A percentile compares a stretch with the other conserved stretches of the same genome.
Conservation (phyloP, 2,797 vertebrate species). For the Eremophila alpestris region DNA sequence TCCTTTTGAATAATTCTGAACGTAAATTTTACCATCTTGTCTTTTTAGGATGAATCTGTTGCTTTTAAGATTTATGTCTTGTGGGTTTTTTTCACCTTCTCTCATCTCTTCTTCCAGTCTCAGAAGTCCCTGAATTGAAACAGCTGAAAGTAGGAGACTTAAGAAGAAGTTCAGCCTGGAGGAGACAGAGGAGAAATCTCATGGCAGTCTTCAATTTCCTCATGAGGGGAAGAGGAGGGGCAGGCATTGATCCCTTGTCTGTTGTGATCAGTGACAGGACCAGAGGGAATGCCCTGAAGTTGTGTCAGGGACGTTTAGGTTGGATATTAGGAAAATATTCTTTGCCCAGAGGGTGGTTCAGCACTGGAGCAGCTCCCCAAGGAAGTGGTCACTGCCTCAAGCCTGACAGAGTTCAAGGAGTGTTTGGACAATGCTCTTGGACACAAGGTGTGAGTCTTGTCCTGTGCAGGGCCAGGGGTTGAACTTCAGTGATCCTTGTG, state of each 20-base stretch:
- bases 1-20: not conserved
- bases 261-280: not conserved
- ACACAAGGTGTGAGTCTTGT: not conserved
- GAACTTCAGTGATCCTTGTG: not conserved
- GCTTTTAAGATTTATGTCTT: not conserved
- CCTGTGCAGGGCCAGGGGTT: not conserved
- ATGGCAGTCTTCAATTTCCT: not conserved
- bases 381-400: not conserved
- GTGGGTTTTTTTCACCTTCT: not conserved
- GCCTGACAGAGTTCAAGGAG: not conserved
- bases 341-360: no score
- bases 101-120: not conserved
- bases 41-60: not conserved
- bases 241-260: not conserved
- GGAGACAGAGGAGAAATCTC: not conserved
- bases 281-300: not conserved
- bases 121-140: not conserved
- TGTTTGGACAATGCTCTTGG: not conserved
- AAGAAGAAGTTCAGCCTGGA: not conserved
- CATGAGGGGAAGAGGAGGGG: accelerated
- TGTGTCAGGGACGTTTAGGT: not conserved
- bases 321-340: not conserved
- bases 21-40: not conserved
- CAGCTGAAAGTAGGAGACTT: not conserved
- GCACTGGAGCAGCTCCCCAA: not conserved